Evolutionary conservation across 2,888 invertebrate genomes (phyloP).

Genomic region (Cataglyphis altisquamis): DNA sequence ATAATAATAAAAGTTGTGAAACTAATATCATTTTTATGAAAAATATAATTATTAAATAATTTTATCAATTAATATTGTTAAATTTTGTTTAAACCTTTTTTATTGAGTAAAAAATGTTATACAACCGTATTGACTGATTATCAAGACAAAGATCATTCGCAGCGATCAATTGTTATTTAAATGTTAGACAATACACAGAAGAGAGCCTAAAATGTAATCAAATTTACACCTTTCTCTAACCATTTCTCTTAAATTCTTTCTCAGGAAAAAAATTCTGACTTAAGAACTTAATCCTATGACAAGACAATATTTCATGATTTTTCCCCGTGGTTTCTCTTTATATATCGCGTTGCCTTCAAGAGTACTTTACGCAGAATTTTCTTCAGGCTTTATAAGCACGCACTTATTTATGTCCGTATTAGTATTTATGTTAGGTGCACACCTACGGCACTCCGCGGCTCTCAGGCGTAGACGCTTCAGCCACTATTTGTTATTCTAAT

Average conservation of each 20-base stretch:
- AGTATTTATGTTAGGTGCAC: slow-evolving; percentile 75
- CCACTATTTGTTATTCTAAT: slow-evolving; percentile 86
- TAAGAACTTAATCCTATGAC: slow-evolving; percentile 36
- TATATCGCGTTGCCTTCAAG: slow-evolving; percentile 15
- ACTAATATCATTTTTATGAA: not conserved
- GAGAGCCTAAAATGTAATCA: not conserved
- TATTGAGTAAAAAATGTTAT: slow-evolving; percentile 6
- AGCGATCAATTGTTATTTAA: not conserved
- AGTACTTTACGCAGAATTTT: slow-evolving; percentile 66
- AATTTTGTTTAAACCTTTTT: not conserved
- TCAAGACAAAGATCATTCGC: not conserved
- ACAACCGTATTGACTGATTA: not conserved
- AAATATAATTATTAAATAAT: not conserved
- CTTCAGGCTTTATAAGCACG: slow-evolving; percentile 59
- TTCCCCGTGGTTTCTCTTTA: slow-evolving; percentile 11
- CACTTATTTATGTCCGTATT: slow-evolving; percentile 75
- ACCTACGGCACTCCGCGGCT: slow-evolving; percentile 79
- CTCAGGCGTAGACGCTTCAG: slow-evolving; percentile 83
- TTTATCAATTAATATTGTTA: not conserved
- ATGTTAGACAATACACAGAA: not conserved
- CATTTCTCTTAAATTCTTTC: not conserved
- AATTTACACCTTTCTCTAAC: not conserved
- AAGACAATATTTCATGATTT: slow-evolving; percentile 42
- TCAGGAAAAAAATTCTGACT: not conserved
- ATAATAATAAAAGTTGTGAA: not conserved